Evolutionary conservation across 1,140 invertebrate genomes (phyloP), one percentile per base, ranked within the genome.

Genomic region (Zelostemma sp.): DNA sequence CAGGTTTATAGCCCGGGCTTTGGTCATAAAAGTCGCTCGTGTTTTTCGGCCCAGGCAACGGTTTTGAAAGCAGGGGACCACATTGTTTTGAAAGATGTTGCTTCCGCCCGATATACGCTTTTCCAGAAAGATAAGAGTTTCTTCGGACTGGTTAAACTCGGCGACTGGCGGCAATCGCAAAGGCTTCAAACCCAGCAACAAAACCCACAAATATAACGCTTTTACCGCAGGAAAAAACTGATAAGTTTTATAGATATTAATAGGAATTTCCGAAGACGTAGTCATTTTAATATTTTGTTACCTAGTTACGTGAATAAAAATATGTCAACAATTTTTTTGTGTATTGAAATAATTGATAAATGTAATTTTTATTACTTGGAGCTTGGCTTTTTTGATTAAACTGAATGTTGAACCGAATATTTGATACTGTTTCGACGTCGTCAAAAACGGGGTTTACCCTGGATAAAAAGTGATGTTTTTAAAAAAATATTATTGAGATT

Each of bases 101-200:
- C 89, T 31, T 86, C 87, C 3, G 88, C 90, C 53, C 86, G 91
- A 49, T 91, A 90, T 74, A 90, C 90, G 0, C 80, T 93, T 11
- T 90, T 94, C 77, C 88, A 92, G 72, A 87, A 89, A 11, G 89
- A 90, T 46, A 93, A 93, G 77, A 93, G 92, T 69, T 94, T 93
- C 84, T 93, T 93, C 74, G 93, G 93, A 25, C 86, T 93, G 4
- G 87, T 93, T 31, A 93, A 92, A 84, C 80, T 93, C n/a, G 88
- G 88, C n/a, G 88, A 90, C 58, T 21, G 49, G n/a, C 72, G 71
- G 64, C 74, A 62, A 14, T 53, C 70, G 1, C 75, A 75, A 9
- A 73, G 68, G 58, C 75, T 73, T 28, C 66, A 70, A 48, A 25
- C 46, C 28, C 47, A 53, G 31, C 49, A 66, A 59, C 19, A 12